These are phyloP conservation scores for Siniperca chuatsi DNA, from an alignment of 2,113 vertebrate genomes.

Conservation along the genomic window DNA sequence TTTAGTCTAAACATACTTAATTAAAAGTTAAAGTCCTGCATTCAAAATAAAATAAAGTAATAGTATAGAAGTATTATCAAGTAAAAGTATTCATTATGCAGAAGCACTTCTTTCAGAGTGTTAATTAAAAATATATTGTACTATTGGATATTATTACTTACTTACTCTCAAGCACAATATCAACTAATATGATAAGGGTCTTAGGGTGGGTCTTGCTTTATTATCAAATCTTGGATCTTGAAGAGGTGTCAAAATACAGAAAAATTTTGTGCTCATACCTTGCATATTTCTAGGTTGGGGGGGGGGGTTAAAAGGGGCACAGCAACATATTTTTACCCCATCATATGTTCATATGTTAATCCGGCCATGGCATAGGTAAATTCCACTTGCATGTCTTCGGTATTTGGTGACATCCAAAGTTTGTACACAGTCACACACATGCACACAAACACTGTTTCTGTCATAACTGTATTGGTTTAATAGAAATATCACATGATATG, in stretches of 20 bases:
- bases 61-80: not conserved
- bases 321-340: not conserved
- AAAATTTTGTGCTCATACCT: not conserved
- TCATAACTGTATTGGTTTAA: too few relatives aligned
- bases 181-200: not conserved
- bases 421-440: not conserved
- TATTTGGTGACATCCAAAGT: not conserved
- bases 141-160: not conserved
- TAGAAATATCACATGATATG: too few relatives aligned
- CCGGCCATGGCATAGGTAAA: too few relatives aligned
- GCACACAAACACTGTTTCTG: too few relatives aligned
- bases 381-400: not conserved
- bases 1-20: not conserved
- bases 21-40: not conserved
- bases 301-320: not conserved
- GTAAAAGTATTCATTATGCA: not conserved
- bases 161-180: too few relatives aligned
- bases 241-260: not conserved
- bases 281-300: not conserved
- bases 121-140: not conserved
- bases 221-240: not conserved
- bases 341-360: not conserved
- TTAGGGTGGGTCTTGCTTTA: not conserved
- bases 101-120: too few relatives aligned
- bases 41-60: not conserved